These are phyloP conservation scores for Zaprionus gabonicus DNA, from an alignment of 1,140 invertebrate genomes.

Conservation along the genomic window DNA sequence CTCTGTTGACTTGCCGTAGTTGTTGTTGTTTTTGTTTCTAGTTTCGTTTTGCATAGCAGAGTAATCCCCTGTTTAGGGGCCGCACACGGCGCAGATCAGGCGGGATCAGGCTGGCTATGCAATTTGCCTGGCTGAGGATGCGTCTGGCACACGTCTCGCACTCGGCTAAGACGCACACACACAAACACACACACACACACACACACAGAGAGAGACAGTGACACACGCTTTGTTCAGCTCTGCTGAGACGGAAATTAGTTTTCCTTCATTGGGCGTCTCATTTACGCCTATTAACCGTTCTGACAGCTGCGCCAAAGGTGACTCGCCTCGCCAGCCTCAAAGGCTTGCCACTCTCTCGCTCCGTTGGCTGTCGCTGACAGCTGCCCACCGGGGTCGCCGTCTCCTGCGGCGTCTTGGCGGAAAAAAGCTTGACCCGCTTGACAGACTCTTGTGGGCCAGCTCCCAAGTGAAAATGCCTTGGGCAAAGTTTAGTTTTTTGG, in stretches of 20 bases:
- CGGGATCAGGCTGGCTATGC: slow-evolving; percentile 8
- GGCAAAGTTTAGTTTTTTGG: slow-evolving; percentile 46
- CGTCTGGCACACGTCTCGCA: slow-evolving; percentile 69
- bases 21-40: slow-evolving; percentile 34
- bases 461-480: slow-evolving; percentile 56
- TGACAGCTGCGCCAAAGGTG: slow-evolving; percentile 69
- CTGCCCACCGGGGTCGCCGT: slow-evolving; percentile 54
- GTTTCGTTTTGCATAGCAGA: slow-evolving; percentile 48
- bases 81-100: slow-evolving; percentile 63
- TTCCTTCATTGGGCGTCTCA: slow-evolving; percentile 72
- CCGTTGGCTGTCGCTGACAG: slow-evolving; percentile 54
- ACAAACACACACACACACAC: background rate
- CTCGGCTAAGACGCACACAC: background rate
- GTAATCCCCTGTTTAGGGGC: slow-evolving; percentile 69
- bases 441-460: slow-evolving; percentile 24
- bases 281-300: slow-evolving; percentile 76
- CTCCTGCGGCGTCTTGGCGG: slow-evolving; percentile 57
- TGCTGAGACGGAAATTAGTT: slow-evolving; percentile 68
- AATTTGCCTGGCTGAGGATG: slow-evolving; percentile 67
- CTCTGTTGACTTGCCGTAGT: slow-evolving; percentile 47
- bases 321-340: slow-evolving; percentile 50
- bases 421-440: slow-evolving; percentile 35
- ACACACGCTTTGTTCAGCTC: slow-evolving; percentile 35
- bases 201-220: slow-evolving; percentile 22
- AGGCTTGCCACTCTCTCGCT: slow-evolving; percentile 56